A percentile compares a stretch with the other conserved stretches of the same genome.
These are phyloP conservation scores for Vanessa cardui DNA, from an alignment of 2,888 invertebrate genomes.

Conservation along the genomic window DNA sequence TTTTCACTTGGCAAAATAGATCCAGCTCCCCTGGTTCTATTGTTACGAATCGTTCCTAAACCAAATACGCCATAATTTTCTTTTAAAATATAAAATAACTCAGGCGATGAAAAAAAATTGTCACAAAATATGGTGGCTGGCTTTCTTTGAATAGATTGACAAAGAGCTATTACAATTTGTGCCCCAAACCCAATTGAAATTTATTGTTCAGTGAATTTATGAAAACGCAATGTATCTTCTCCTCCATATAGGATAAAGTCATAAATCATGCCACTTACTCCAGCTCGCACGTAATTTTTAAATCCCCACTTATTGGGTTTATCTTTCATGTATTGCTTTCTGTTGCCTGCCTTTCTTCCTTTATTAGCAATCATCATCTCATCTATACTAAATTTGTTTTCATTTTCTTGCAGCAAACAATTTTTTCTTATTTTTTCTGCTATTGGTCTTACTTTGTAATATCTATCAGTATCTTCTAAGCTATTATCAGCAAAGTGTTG, in stretches of 20 bases:
- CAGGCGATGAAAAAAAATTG: constrained; percentile 37
- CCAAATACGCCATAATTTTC: constrained; percentile 40
- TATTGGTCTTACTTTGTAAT: constrained; percentile 48
- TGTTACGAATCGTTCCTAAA: constrained; percentile 36
- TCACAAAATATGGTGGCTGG: constrained; percentile 20
- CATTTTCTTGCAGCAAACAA: constrained; percentile 39
- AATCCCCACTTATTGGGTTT: constrained; percentile 46
- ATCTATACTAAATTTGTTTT: constrained; percentile 46
- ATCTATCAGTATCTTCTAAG: constrained; percentile 43
- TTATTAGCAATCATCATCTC: constrained; percentile 56
- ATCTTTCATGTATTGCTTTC: constrained; percentile 50
- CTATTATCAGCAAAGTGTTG: constrained; percentile 49
- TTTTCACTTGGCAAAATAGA: constrained; percentile 41
- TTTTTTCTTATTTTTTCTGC: constrained; percentile 39
- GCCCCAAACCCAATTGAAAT: constrained; percentile 46
- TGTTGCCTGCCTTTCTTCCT: constrained; percentile 49
- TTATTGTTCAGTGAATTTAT: constrained; percentile 45
- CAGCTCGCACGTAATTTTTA: constrained; percentile 48
- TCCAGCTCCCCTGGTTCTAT: constrained; percentile 35
- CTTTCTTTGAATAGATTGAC: constrained; percentile 29
- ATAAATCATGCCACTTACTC: constrained; percentile 54
- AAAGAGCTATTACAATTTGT: constrained; percentile 46
- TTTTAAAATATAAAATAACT: constrained; percentile 35
- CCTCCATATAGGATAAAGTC: constrained; percentile 54
- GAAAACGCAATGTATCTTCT: constrained; percentile 47